Evolutionary conservation across 1,140 invertebrate genomes (phyloP), one percentile per base, ranked within the genome.

Genomic region (Ladona fulva): DNA sequence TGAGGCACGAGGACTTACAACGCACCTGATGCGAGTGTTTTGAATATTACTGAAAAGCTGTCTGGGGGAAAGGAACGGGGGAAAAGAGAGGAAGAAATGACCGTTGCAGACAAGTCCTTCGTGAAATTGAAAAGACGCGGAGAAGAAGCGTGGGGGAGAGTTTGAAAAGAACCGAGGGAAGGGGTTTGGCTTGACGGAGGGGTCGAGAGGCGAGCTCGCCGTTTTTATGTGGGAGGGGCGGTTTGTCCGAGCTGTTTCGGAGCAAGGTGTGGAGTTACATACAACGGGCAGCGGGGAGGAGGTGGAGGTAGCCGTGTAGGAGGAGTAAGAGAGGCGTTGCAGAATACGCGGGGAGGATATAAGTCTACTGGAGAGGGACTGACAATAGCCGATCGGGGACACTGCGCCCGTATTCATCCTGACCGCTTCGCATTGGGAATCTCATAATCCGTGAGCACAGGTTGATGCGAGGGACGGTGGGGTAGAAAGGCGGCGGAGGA

Each of bases 391-490:
- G 52, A 66, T 66, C 52, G 52, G n/a, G 52, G 52, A 66, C 52
- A 66, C 16, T 66, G 52, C n/a, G 52, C 52, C 1, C 52, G n/a
- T 22, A 66, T 66, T 66, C 52, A 66, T 66, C n/a, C 52, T 66
- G 52, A 66, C 52, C 52, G 52, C 52, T 66, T 12, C 16, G 16
- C 52, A 66, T 66, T 19, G 52, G 52, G 12, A 66, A 66, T 66
- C 14, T 66, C 52, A 66, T 66, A 66, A 66, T 66, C 52, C 52
- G 52, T 66, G n/a, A 66, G 52, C 52, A 66, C 52, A 66, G 52
- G n/a, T 19, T 66, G 52, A 52, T 52, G 44, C 44, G 44, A 37
- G 52, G 52, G 52, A 66, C 14, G 52, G 52, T 52, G 44, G 44
- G 44, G 44, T 52, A 19, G 44, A 52, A 52, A 19, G 44, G 19